Evolutionary conservation across 2,113 vertebrate genomes (phyloP).

Genomic region (Cheirogaleus medius): DNA sequence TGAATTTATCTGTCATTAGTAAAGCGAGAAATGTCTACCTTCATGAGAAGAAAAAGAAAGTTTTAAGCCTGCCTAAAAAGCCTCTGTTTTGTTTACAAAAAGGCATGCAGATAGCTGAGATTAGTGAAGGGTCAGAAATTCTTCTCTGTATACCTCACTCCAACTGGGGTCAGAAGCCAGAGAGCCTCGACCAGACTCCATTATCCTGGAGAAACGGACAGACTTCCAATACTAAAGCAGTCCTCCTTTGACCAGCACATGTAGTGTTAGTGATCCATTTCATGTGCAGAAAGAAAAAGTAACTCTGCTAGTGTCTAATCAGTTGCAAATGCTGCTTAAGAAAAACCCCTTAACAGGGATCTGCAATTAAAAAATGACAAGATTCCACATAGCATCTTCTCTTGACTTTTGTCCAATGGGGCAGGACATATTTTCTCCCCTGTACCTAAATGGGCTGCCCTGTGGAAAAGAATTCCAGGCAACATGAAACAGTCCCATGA

Average conservation of each 20-base stretch:
- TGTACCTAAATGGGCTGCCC: constrained; percentile 42
- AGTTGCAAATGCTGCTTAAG: constrained; percentile 19
- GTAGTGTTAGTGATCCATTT: neutral
- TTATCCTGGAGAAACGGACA: neutral
- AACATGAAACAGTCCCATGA: constrained; percentile 78
- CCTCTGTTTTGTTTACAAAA: constrained; percentile 54
- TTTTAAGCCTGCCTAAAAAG: constrained; percentile 58
- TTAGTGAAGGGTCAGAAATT: constrained; percentile 41
- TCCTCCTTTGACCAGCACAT: constrained; percentile 19
- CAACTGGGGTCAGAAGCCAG: constrained; percentile 47
- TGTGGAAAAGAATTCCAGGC: constrained; percentile 59
- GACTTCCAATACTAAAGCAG: neutral
- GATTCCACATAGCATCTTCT: neutral
- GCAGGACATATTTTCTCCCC: constrained; percentile 17
- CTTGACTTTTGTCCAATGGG: constrained; percentile 18
- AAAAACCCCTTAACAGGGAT: constrained; percentile 9
- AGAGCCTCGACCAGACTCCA: neutral
- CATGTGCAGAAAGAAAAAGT: constrained; percentile 17
- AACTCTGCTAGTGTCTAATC: neutral
- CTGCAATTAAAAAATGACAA: constrained; percentile 68
- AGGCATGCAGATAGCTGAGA: constrained; percentile 60
- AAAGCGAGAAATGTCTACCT: constrained; percentile 52
- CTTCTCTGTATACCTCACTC: constrained; percentile 47
- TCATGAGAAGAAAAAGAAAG: constrained; percentile 59
- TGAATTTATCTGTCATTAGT: constrained; percentile 72